Conservation (phyloP, 2,797 vertebrate genomes). For the Scolopax rusticola region DNA sequence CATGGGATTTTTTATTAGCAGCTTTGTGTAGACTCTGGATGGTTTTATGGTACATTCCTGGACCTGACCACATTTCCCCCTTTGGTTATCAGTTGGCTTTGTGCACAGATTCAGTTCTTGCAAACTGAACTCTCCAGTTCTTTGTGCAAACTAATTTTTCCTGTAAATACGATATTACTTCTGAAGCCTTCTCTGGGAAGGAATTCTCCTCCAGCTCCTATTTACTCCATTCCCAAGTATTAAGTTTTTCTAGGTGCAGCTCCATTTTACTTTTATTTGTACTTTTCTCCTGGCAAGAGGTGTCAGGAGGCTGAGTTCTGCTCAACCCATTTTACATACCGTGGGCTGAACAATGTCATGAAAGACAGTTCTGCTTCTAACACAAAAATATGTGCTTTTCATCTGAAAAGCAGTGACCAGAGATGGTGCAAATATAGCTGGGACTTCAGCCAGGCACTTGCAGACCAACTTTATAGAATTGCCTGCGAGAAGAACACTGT, state of each 20-base stretch:
- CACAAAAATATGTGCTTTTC: background rate
- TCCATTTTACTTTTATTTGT: background rate
- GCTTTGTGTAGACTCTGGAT: background rate
- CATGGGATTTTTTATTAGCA: background rate
- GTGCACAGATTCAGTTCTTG: background rate
- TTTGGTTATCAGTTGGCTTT: background rate
- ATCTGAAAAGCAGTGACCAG: background rate
- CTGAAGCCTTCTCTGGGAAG: background rate
- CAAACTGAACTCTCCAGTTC: background rate
- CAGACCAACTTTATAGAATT: background rate
- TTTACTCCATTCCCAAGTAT: background rate
- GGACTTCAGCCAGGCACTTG: background rate
- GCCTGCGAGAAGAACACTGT: background rate
- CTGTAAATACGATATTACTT: background rate
- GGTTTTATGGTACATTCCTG: background rate
- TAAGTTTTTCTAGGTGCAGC: too few species aligned
- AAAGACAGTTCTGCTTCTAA: background rate
- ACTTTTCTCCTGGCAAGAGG: background rate
- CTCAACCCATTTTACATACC: background rate
- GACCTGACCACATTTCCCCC: background rate
- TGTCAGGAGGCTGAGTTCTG: background rate
- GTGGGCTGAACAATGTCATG: fast-evolving
- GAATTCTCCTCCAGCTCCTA: background rate
- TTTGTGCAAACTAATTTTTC: background rate
- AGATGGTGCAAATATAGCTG: background rate